phyloP scores from a whole-genome alignment of 2,888 invertebrate species.

The Plagodis pulveraria region DNA sequence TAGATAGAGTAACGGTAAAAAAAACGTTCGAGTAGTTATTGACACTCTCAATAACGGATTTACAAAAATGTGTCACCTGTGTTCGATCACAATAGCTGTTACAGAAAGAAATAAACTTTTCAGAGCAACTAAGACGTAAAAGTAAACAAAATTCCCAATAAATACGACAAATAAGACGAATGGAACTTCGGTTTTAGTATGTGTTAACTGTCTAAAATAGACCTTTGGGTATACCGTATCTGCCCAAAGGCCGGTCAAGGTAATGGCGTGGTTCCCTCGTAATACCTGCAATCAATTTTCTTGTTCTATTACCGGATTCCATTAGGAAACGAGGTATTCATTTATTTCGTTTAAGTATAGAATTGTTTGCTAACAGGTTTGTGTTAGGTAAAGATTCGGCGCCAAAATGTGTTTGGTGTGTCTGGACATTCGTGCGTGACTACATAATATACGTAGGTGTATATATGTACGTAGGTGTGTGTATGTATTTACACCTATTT shows the following conservation, averaged over 20 bases:
- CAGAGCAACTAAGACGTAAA: no score
- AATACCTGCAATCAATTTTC: constrained; percentile 22
- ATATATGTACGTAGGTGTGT: no score
- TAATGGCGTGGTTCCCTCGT: constrained; percentile 12
- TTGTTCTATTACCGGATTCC: constrained; percentile 20
- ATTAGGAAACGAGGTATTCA: constrained; percentile 16
- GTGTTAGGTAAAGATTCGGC: background rate
- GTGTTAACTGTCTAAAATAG: constrained; percentile 12
- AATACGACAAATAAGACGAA: background rate
- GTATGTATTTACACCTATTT: no score
- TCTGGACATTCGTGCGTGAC: no score
- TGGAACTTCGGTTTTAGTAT: constrained; percentile 1
- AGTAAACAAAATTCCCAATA: background rate
- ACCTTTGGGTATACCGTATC: constrained; percentile 4
- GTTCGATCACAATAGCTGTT: no score
- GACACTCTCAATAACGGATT: no score
- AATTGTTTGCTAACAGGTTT: background rate
- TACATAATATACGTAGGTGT: no score
- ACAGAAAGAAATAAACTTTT: no score
- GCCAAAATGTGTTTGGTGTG: no score
- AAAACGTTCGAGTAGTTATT: no score
- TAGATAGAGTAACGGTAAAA: no score
- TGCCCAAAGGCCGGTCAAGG: constrained; percentile 11
- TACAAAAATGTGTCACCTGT: no score
- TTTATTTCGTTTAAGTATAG: constrained; percentile 6